Conservation (phyloP, 2,888 invertebrate genomes). For the Troilus luridus region DNA sequence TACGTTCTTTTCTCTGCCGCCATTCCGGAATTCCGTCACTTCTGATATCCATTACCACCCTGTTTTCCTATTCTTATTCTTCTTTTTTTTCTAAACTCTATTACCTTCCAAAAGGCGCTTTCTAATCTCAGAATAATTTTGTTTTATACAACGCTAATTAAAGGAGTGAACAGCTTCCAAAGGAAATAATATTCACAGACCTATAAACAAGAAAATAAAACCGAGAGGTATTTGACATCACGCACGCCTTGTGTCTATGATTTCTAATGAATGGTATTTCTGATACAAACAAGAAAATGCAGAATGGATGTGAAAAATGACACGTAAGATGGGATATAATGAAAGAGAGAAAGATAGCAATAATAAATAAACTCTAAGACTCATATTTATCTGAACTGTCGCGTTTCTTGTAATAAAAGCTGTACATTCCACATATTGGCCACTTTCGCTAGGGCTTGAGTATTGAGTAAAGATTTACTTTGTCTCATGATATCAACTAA, state of each 20-base stretch:
- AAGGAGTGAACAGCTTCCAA: neutral
- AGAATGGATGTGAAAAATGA: neutral
- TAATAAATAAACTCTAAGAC: neutral
- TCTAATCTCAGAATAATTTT: too few relatives aligned
- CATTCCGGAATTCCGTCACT: too few relatives aligned
- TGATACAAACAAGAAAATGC: neutral
- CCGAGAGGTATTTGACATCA: neutral
- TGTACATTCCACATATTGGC: neutral
- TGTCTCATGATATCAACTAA: neutral
- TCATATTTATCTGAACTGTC: conserved; percentile 3
- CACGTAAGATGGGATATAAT: neutral
- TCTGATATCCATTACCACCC: too few relatives aligned
- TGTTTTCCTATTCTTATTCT: too few relatives aligned
- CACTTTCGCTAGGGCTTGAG: neutral
- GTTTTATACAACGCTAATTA: too few relatives aligned
- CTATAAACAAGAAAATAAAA: neutral
- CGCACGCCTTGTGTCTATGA: too few relatives aligned
- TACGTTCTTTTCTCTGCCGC: too few relatives aligned
- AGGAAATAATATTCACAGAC: neutral
- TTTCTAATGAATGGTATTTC: too few relatives aligned
- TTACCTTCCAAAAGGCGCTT: too few relatives aligned
- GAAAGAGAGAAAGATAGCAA: neutral
- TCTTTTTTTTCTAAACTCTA: too few relatives aligned
- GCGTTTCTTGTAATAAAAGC: neutral
- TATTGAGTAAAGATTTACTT: neutral